phyloP scores from a whole-genome alignment of 1,140 invertebrate species.

The Lepidostoma basale region DNA sequence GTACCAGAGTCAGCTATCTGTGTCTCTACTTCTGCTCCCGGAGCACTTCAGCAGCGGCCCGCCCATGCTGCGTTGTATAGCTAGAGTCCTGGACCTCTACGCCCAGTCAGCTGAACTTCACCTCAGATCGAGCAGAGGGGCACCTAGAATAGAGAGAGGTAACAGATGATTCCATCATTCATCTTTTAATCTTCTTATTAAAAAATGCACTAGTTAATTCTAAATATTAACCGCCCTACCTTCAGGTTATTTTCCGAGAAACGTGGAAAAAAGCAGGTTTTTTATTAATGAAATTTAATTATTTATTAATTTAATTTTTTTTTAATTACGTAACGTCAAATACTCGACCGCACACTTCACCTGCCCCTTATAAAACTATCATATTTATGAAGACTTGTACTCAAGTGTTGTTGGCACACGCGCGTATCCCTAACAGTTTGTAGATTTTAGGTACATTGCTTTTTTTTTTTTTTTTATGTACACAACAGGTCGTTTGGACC shows the following conservation, averaged over 20 bases:
- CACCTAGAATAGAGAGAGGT: constrained; percentile 37
- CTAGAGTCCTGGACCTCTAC: constrained; percentile 36
- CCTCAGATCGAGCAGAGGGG: constrained; percentile 31
- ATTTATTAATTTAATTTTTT: neutral
- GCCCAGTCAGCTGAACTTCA: constrained; percentile 31
- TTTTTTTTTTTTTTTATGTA: too few species aligned
- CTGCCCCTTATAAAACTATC: too few species aligned
- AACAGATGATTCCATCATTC: neutral
- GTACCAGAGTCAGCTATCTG: constrained; percentile 31
- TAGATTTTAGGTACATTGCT: too few species aligned
- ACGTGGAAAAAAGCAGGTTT: neutral
- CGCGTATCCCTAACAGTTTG: too few species aligned
- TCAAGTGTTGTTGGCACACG: too few species aligned
- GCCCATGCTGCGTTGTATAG: constrained; percentile 34
- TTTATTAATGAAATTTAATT: neutral
- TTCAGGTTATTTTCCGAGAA: neutral
- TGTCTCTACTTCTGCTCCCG: constrained; percentile 28
- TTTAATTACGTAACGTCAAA: too few species aligned
- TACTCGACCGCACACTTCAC: too few species aligned
- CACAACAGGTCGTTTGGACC: too few species aligned
- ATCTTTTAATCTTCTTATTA: neutral
- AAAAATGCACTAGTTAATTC: neutral
- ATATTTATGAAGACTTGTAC: too few species aligned
- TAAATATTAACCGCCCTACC: too few species aligned
- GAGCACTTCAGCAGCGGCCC: constrained; percentile 37